Evolutionary conservation across 2,888 invertebrate genomes (phyloP), one percentile per base, ranked within the genome.

Genomic region (Folsomia manolachei): DNA sequence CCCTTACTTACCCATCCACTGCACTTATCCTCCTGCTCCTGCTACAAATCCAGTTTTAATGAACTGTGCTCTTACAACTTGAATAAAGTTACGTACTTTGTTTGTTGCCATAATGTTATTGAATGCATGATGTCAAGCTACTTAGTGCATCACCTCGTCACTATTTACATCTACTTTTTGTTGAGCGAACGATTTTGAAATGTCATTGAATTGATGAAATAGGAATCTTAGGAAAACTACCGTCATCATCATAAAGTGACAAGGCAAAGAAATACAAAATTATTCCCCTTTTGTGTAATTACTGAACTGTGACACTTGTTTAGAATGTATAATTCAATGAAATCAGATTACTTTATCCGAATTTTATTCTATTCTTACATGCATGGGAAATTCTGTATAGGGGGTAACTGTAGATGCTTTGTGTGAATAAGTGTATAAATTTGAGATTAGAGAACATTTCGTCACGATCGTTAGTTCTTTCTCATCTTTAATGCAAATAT

Each of bases 281-380:
- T 24, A 25, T 25, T 24, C 21, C 24, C 19, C 60, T 24, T 23
- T 23, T 25, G 26, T 62, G 24, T 62, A 62, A 62, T 24, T 62
- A 75, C 74, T 78, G 75, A 78, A 75, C 75, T 78, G 75, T 78
- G 77, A 78, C 77, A 78, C 74, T 76, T 74, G 73, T 75, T 75
- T 75, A 73, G 69, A 75, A 71, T 73, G 73, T n/a, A 71, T 75
- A 75, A 75, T 75, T 51, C 51, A 51, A 51, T 11, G n/a, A n/a
- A n/a, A n/a, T 39, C 39, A 39, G 56, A n/a, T n/a, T n/a, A n/a
- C n/a, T n/a, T n/a, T n/a, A n/a, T n/a, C n/a, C n/a, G n/a, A n/a
- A n/a, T n/a, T n/a, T n/a, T n/a, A n/a, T n/a, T n/a, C n/a, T n/a
- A n/a, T n/a, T n/a, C n/a, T n/a, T n/a, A n/a, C n/a, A n/a, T n/a